Evolutionary conservation across 1,140 invertebrate genomes (phyloP), one percentile per base, ranked within the genome.

Genomic region (Eriosoma lanigerum): DNA sequence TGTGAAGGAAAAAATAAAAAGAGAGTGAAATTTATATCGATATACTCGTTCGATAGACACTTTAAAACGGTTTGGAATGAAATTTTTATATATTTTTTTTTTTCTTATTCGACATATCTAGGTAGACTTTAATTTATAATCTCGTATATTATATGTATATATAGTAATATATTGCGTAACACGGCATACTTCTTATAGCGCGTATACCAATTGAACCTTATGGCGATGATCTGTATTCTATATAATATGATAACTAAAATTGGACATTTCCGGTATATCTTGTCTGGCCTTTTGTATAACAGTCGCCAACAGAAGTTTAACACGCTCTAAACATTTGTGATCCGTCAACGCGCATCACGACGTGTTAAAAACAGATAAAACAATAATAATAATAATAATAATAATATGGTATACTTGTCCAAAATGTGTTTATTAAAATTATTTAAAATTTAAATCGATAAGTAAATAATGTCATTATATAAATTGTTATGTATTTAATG

Each of bases 221-320:
- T 19, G 15, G 26, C 8, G 3, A 54, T 54, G n/a, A 21, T 76
- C n/a, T 46, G 44, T 68, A 48, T 68, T 48, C 66, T 48, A 46
- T 10, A 32, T 21, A n/a, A 13, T 17, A 32, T 21, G 32, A 13
- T 17, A 13, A 58, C 50, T 58, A n/a, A 26, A 76, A 76, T 76
- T 76, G 73, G 54, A 76, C 73, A 76, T 76, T 76, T 76, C 73
- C 73, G 73, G 73, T 76, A 24, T 46, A 60, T 52, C 50, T 32
- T n/a, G 50, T 73, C 19, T 73, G 32, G 50, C 44, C 24, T 24
- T 68, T 68, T 68, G 38, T 24, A 46, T 38, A 38, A 4, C 3
- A 4, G 64, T 44, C n/a, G 13, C 13, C 1, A 15, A 24, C 64
- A 21, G 38, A 68, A 46, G 44, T 68, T 68, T 21, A 21, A 68